Evolutionary conservation across 2,113 vertebrate species (phyloP), one percentile per base, ranked within the genome.

Genomic region (Macaca mulatta): DNA sequence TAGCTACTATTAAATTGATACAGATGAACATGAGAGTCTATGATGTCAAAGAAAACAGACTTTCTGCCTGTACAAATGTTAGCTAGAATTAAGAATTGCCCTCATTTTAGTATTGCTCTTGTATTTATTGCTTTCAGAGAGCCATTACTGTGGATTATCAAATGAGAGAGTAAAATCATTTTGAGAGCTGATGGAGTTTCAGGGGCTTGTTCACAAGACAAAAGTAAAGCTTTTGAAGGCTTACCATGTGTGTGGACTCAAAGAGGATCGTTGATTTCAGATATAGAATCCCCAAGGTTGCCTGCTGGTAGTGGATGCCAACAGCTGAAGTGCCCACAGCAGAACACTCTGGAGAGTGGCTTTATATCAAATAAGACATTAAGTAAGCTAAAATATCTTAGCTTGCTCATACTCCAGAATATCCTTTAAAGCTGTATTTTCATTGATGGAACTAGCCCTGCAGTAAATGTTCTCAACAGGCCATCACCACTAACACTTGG

Each of bases 351-450:
- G 59, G 57, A 88, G 85, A 95, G 78, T 97, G 52, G 57, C 81
- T 94, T 94, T 90, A 84, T 75, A 94, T 94, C 89, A 98, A 97
- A 86, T 89, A 96, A 86, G 82, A 95, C 67, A 93, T 80, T 94
- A 96, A 78, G 38, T 91, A 59, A 96, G 61, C 64, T 70, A 84
- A 94, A 86, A 94, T 74, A 2, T 79, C 87, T 95, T 92, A 86
- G 45, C 74, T 93, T 95, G 59, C 25, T 96, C 57, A 72, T 85
- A 90, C 27, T 72, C 27, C 70, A 95, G 92, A 90, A 93, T 93
- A 78, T 16, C 45, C 52, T 93, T 96, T 72, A 82, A 89, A 92
- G 59, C 32, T 84, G 20, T 61, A 55, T 89, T 96, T 96, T 95
- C 72, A 75, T 45, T 96, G 32, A 40, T 93, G 48, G 57, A 93